Percentiles rank a stretch among this genome's conserved stretches.
Conservation (phyloP, 2,113 vertebrate genomes). For the Eubucco bourcierii region DNA sequence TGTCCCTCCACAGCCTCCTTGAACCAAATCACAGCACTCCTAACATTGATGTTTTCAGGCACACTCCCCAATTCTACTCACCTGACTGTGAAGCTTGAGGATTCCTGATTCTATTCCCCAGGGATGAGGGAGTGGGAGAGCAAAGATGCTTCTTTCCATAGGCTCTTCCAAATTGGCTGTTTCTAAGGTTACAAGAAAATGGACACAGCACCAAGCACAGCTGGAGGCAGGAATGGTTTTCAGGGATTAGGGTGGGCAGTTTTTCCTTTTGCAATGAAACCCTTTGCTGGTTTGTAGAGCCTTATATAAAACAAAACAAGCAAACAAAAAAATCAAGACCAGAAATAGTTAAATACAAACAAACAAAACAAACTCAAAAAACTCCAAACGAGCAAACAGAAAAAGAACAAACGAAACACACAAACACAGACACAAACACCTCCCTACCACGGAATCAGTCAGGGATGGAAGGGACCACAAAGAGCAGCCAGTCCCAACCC, state of each 20-base stretch:
- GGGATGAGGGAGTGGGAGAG: neutral
- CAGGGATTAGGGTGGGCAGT: too few species aligned
- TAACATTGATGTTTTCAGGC: too few species aligned
- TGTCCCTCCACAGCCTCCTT: too few species aligned
- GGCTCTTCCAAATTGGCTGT: neutral
- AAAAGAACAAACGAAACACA: too few species aligned
- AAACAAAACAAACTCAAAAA: neutral
- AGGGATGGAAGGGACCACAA: too few species aligned
- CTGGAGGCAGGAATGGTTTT: too few species aligned
- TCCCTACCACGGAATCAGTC: neutral
- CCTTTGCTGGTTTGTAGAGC: too few species aligned
- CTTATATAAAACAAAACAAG: neutral
- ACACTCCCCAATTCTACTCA: too few species aligned
- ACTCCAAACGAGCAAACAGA: neutral
- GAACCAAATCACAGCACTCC: too few species aligned
- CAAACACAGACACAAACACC: neutral
- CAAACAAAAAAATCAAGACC: neutral
- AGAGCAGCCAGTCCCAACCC: too few species aligned
- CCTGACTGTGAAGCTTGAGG: neutral
- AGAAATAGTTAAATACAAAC: too few species aligned
- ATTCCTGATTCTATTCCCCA: neutral
- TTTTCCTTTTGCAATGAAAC: too few species aligned
- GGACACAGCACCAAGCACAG: neutral
- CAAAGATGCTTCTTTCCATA: neutral
- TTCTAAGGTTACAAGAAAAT: neutral